Conservation (phyloP, 2,113 vertebrate genomes). For the Campylomormyrus numenius region DNA sequence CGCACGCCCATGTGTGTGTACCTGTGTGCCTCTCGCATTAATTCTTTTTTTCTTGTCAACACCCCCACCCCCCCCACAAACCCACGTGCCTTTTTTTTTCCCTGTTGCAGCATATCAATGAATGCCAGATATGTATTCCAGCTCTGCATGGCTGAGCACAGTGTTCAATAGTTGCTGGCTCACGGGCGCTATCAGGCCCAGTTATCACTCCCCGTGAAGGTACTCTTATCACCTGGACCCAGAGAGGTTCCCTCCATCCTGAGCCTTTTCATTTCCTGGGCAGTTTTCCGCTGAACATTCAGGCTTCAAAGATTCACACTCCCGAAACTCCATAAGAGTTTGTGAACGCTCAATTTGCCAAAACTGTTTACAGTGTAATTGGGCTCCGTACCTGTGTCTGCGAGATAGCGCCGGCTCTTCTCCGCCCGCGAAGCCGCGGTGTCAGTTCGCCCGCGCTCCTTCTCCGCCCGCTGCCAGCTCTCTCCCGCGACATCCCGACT, state of each 20-base stretch:
- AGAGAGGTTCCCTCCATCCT: constrained; percentile 91
- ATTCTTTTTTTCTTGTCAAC: constrained; percentile 12
- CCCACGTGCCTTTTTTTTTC: constrained; percentile 8
- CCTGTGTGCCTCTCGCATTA: constrained; percentile 10
- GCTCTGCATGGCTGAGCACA: constrained; percentile 97
- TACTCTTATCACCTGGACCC: constrained; percentile 99
- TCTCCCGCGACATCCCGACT: constrained; percentile 99
- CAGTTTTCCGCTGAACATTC: constrained; percentile 69
- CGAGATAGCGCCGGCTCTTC: constrained; percentile 99
- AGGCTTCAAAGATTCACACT: constrained; percentile 95
- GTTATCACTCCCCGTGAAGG: constrained; percentile 78
- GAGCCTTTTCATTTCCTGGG: constrained; percentile 86
- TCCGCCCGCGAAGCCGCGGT: constrained; percentile 97
- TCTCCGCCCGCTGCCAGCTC: constrained; percentile 99
- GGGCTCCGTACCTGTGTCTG: constrained; percentile 99
- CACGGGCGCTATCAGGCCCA: constrained; percentile 78
- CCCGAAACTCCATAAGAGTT: constrained; percentile 91
- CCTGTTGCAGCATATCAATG: constrained; percentile 93
- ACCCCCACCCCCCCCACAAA: neutral
- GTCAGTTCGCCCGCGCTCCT: constrained; percentile 99
- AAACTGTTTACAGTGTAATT: constrained; percentile 98
- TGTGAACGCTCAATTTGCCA: constrained; percentile 99
- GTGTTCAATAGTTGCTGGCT: constrained; percentile 96
- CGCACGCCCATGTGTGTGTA: constrained; percentile 2
- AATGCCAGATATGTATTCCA: constrained; percentile 97